These are phyloP conservation scores for Papilio polytes DNA, from an alignment of 1,140 invertebrate genomes.

Conservation along the genomic window DNA sequence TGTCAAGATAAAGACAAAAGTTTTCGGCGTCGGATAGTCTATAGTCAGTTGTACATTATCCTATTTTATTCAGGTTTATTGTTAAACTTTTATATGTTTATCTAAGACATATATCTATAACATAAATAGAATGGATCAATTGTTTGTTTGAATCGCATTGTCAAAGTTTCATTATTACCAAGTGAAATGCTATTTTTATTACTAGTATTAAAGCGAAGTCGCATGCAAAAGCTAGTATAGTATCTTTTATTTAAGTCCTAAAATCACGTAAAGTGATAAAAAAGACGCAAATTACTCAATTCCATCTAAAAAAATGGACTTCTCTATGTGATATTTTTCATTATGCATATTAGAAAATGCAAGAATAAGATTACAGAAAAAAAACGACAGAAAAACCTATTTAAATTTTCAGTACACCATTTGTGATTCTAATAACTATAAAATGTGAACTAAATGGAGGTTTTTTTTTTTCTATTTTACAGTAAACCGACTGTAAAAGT, in stretches of 20 bases:
- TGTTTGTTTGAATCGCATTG: no score
- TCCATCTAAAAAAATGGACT: background rate
- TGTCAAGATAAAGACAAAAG: constrained; percentile 5
- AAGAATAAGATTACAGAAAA: no score
- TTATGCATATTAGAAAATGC: no score
- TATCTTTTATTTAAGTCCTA: no score
- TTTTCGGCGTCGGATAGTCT: background rate
- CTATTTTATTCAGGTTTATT: background rate
- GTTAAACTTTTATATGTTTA: constrained; percentile 3
- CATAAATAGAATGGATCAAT: no score
- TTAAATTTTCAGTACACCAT: background rate
- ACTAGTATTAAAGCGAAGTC: no score
- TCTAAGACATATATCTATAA: background rate
- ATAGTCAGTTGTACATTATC: background rate
- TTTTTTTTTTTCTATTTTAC: background rate
- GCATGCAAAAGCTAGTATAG: no score
- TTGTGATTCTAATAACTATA: background rate
- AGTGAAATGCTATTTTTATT: no score
- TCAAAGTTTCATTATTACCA: no score
- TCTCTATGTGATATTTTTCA: no score
- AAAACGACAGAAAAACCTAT: background rate
- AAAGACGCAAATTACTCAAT: background rate
- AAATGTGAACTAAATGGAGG: background rate
- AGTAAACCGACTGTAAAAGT: constrained; percentile 6
- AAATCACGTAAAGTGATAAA: background rate